Conservation (phyloP, 2,113 vertebrate genomes). For the Morone saxatilis region DNA sequence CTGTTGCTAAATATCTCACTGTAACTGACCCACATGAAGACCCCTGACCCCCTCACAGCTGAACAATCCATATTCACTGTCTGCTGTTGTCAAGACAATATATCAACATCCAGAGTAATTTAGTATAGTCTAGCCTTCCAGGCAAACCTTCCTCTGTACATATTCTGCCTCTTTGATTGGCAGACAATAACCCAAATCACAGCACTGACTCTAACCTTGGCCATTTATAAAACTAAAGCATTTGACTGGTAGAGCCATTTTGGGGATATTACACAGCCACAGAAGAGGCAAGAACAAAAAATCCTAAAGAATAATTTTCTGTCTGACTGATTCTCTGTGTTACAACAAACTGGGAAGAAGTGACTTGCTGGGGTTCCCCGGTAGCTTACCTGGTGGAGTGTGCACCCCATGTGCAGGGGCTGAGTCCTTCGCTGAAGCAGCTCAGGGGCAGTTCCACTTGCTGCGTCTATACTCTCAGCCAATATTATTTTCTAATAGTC, state of each 20-base stretch:
- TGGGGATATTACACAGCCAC: neutral
- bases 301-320: neutral
- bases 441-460: too few species aligned
- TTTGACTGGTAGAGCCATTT: neutral
- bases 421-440: too few species aligned
- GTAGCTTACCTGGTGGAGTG: too few species aligned
- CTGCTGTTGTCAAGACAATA: neutral
- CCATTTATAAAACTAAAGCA: neutral
- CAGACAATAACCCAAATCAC: neutral
- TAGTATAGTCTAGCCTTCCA: neutral
- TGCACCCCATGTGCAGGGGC: too few species aligned
- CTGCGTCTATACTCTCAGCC: neutral
- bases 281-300: neutral
- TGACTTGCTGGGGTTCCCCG: too few species aligned
- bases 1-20: slow-evolving; percentile 40
- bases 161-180: neutral
- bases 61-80: slow-evolving; percentile 9
- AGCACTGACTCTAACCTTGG: neutral
- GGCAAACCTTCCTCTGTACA: neutral
- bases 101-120: neutral
- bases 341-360: neutral
- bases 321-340: neutral
- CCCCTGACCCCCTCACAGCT: slow-evolving; percentile 13
- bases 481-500: neutral
- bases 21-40: slow-evolving; percentile 3